Evolutionary conservation across 2,888 invertebrate species (phyloP).

Genomic region (Sarcophaga caerulescens): DNA sequence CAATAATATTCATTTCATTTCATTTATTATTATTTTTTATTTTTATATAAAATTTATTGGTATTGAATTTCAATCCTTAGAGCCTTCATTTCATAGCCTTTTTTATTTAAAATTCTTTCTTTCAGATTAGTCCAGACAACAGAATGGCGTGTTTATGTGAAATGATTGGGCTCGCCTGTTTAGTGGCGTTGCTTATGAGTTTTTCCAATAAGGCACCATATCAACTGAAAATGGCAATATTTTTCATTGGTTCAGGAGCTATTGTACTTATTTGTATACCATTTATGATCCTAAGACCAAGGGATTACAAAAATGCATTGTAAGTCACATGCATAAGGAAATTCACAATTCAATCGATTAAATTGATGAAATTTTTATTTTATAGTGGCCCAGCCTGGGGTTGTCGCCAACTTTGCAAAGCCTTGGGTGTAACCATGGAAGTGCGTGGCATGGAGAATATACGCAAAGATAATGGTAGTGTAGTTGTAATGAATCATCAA

Average conservation of each 20-base stretch:
- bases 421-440: slow-evolving; percentile 86
- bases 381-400: slow-evolving; percentile 87
- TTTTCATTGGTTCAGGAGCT: slow-evolving; percentile 84
- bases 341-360: not conserved
- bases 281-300: slow-evolving; percentile 87
- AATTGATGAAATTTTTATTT: slow-evolving; percentile 21
- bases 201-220: slow-evolving; percentile 84
- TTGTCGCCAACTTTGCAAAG: slow-evolving; percentile 82
- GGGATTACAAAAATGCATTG: slow-evolving; percentile 89
- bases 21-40: too few relatives aligned
- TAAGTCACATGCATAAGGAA: slow-evolving; percentile 81
- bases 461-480: slow-evolving; percentile 87
- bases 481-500: slow-evolving; percentile 94
- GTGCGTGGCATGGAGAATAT: slow-evolving; percentile 90
- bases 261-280: slow-evolving; percentile 86
- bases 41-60: too few relatives aligned
- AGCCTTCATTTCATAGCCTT: too few relatives aligned
- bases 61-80: too few relatives aligned
- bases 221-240: slow-evolving; percentile 86
- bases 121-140: slow-evolving; percentile 42
- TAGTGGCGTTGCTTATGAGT: slow-evolving; percentile 77
- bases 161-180: slow-evolving; percentile 77
- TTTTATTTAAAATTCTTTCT: not conserved
- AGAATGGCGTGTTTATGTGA: slow-evolving; percentile 78
- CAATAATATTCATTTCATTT: too few relatives aligned